Evolutionary conservation across 2,888 invertebrate species (phyloP), one percentile per base, ranked within the genome.

Genomic region (Macrophya alboannulata): DNA sequence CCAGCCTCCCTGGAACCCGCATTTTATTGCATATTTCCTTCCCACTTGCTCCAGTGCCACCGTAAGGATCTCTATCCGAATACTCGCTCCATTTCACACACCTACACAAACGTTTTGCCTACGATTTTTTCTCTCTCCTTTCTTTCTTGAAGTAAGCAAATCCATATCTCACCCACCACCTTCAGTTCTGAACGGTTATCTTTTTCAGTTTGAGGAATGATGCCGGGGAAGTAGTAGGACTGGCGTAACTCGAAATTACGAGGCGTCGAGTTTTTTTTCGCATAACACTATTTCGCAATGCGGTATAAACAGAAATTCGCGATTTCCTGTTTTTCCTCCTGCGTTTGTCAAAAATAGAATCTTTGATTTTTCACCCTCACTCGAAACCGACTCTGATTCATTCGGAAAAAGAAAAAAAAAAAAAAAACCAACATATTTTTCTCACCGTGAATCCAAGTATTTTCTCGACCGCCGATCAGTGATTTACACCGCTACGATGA

Each of bases 151-250:
- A 81, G 40, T 40, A 62, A 81, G 81, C 59, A 62, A 62, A 62
- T 43, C 81, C 81, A 62, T 81, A 81, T 40, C 37, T 59, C 81
- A 59, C 21, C 72, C 55, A 59, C 9, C 8, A 43, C 43, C 62
- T n/a, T 40, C 62, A 43, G 40, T 81, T 81, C 62, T 40, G 62
- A 43, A 87, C 88, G 88, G 87, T 86, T 87, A 86, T 89, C 90
- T 90, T 90, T 90, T 87, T 86, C 87, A 88, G 89, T 89, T 89
- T 89, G 89, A 89, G 89, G 89, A 89, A 90, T 88, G 89, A 90
- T 88, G 88, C 87, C 87, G 51, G 68, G 12, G 10, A 62, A 25
- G 62, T 62, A 51, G 83, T 25, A 74, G 74, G 74, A 43, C 25
- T 74, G 74, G 45, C 74, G 59, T 43, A 21, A 37, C 62, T 77